Percentiles rank a stretch among this genome's conserved stretches.
These are phyloP conservation scores for Mus caroli DNA, from an alignment of 2,797 vertebrate genomes.

Conservation along the genomic window DNA sequence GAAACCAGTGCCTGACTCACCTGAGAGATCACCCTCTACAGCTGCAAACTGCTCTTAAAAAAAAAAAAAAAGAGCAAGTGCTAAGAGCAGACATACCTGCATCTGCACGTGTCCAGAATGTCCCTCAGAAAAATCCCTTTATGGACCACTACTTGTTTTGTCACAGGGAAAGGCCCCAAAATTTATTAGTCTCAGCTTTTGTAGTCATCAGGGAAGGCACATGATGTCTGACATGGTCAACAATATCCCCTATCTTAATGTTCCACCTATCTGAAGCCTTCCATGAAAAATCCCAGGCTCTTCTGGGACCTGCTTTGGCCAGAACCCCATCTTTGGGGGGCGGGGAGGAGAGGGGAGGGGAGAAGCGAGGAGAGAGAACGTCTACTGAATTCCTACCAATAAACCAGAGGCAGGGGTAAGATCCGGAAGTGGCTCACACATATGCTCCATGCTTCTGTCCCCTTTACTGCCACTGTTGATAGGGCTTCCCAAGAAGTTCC, in stretches of 20 bases:
- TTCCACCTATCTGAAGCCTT: background rate
- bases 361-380: too few relatives aligned
- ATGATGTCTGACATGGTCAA: background rate
- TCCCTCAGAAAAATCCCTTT: constrained; percentile 44
- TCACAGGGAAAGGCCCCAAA: constrained; percentile 67
- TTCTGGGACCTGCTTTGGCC: background rate
- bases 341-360: fast-evolving
- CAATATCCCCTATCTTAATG: background rate
- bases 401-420: background rate
- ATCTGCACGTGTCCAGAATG: constrained; percentile 24
- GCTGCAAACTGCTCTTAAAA: background rate
- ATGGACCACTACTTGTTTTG: constrained; percentile 34
- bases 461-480: background rate
- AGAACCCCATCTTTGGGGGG: background rate
- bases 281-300: background rate
- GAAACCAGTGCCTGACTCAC: background rate
- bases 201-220: background rate
- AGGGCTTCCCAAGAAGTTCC: background rate
- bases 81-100: background rate
- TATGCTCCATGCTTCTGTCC: background rate
- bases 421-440: background rate
- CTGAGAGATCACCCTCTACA: background rate
- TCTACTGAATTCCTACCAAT: background rate
- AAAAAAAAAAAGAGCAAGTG: background rate
- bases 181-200: background rate